phyloP scores from a whole-genome alignment of 2,888 invertebrate species.

The Catocala fraxini region DNA sequence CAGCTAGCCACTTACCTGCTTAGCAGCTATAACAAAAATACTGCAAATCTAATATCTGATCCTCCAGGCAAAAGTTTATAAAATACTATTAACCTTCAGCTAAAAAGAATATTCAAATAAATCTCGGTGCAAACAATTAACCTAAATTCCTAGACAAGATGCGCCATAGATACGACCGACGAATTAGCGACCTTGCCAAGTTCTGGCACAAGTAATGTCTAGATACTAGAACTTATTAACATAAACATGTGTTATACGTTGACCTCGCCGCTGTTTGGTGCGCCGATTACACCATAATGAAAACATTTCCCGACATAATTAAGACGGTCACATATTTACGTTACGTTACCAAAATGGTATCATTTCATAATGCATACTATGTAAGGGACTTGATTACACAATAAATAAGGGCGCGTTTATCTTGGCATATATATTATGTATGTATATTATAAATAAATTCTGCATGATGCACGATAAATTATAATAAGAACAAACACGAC shows the following conservation, averaged over 20 bases:
- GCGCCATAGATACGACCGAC: constrained; percentile 6
- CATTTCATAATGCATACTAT: background rate
- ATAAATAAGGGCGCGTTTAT: too few relatives aligned
- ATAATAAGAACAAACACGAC: too few relatives aligned
- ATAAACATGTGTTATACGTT: constrained; percentile 20
- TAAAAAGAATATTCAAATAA: background rate
- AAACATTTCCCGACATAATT: constrained; percentile 45
- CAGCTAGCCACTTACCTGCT: too few relatives aligned
- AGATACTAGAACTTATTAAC: constrained; percentile 21
- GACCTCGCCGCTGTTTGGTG: constrained; percentile 33
- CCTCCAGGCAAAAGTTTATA: too few relatives aligned
- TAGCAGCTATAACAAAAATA: too few relatives aligned
- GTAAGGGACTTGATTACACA: too few relatives aligned
- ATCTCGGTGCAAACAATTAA: constrained; percentile 7
- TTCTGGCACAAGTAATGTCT: constrained; percentile 8
- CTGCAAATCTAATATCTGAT: too few relatives aligned
- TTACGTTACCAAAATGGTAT: constrained; percentile 8
- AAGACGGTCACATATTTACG: constrained; percentile 26
- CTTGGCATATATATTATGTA: too few relatives aligned
- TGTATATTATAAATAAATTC: too few relatives aligned
- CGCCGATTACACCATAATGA: constrained; percentile 36
- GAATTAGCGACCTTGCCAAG: constrained; percentile 13
- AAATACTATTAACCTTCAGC: too few relatives aligned
- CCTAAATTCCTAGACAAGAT: constrained; percentile 5
- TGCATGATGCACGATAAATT: too few relatives aligned